Conservation (phyloP, 1,140 invertebrate genomes). For the Adoxophyes honmai region DNA sequence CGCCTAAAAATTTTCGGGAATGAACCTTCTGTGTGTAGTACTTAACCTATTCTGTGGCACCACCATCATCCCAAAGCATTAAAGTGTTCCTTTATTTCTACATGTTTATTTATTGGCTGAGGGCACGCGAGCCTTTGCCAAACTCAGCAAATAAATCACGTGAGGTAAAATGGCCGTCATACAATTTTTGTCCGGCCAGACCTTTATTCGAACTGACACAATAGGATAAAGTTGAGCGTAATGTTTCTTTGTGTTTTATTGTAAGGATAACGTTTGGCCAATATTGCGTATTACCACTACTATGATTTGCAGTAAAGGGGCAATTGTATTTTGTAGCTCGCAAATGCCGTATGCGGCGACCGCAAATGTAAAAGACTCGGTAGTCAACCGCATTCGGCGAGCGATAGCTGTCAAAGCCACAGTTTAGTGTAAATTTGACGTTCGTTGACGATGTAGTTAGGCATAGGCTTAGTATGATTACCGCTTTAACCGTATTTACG, state of each 20-base stretch:
- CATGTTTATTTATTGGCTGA: constrained; percentile 7
- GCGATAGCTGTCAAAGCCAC: too few species aligned
- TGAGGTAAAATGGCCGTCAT: constrained; percentile 11
- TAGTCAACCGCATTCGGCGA: too few species aligned
- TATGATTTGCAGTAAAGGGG: not conserved
- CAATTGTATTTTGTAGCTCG: too few species aligned
- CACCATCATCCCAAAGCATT: too few species aligned
- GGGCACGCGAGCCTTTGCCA: not conserved
- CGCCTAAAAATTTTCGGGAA: too few species aligned
- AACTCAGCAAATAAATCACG: constrained; percentile 7
- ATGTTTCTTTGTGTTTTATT: constrained; percentile 14
- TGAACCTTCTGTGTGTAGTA: too few species aligned
- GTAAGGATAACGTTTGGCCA: not conserved
- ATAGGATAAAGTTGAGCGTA: constrained; percentile 7
- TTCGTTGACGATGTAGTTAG: too few species aligned
- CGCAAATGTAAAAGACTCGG: not conserved
- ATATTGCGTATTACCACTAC: not conserved
- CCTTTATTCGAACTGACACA: constrained; percentile 6
- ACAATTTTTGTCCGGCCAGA: not conserved
- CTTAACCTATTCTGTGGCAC: too few species aligned
- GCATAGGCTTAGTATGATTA: too few species aligned
- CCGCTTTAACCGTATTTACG: too few species aligned
- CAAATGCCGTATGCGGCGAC: not conserved
- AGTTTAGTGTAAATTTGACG: too few species aligned
- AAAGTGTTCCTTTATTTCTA: not conserved